Percentiles rank a stretch among this genome's conserved stretches.
These are phyloP conservation scores for Marmota flaviventris DNA, from an alignment of 2,113 vertebrate species.

Conservation along the genomic window DNA sequence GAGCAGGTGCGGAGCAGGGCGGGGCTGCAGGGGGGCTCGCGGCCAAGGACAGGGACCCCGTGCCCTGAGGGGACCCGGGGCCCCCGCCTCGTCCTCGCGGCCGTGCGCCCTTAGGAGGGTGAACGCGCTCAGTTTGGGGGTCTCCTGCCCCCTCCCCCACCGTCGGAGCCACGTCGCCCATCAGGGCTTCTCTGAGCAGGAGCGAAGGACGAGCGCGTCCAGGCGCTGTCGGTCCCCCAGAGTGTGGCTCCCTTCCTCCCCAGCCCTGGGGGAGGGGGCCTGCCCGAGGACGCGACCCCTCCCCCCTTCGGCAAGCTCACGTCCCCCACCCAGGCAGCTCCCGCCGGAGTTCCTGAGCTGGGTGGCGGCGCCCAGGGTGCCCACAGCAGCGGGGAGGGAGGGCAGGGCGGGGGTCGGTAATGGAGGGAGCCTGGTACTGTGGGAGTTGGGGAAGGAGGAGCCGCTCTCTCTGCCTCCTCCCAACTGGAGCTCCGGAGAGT, in stretches of 20 bases:
- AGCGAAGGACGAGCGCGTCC: not conserved
- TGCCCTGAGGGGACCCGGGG: not conserved
- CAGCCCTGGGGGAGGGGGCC: conserved; percentile 17
- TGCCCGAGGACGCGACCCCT: conserved; percentile 62
- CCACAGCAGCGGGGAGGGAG: not conserved
- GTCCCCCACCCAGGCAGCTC: conserved; percentile 19
- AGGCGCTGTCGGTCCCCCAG: not conserved
- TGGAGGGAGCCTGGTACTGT: not conserved
- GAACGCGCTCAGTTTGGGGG: not conserved
- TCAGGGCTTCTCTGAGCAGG: not conserved
- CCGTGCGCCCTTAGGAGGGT: not conserved
- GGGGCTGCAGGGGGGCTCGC: conserved; percentile 87
- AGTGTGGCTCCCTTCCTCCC: not conserved
- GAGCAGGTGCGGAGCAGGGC: conserved; percentile 92
- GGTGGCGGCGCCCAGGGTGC: not conserved
- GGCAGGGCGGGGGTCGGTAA: not conserved
- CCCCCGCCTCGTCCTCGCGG: not conserved
- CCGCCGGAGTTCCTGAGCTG: conserved; percentile 49
- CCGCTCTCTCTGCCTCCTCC: not conserved
- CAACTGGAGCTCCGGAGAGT: not conserved
- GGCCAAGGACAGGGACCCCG: not conserved
- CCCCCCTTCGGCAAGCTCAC: not conserved
- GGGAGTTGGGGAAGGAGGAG: not conserved
- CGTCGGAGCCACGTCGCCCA: not conserved
- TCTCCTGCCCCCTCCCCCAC: conserved; percentile 73